phyloP scores from a whole-genome alignment of 2,888 invertebrate species.

The Athrips mouffetella region DNA sequence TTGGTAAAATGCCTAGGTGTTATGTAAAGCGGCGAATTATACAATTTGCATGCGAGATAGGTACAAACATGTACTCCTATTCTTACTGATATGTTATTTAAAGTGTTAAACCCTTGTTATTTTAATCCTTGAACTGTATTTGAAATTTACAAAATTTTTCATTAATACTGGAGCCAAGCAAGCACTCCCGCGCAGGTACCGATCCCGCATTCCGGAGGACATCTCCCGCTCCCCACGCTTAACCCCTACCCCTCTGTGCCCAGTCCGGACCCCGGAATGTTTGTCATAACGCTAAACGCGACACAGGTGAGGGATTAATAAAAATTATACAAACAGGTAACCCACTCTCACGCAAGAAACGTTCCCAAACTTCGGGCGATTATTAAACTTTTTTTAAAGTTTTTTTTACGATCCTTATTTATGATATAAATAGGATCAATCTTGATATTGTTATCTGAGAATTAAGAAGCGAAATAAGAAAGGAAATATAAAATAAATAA shows the following conservation, averaged over 20 bases:
- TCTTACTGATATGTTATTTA: too few species aligned
- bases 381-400: neutral
- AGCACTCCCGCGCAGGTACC: slow-evolving; percentile 56
- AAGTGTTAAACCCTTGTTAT: too few species aligned
- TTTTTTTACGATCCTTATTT: neutral
- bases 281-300: slow-evolving; percentile 60
- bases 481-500: too few species aligned
- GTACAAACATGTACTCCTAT: too few species aligned
- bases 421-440: neutral
- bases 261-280: slow-evolving; percentile 48
- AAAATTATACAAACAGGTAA: slow-evolving; percentile 44
- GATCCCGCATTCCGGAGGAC: slow-evolving; percentile 65
- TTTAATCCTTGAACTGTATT: too few species aligned
- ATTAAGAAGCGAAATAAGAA: too few species aligned
- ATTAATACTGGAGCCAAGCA: neutral
- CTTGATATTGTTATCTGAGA: neutral
- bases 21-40: too few species aligned
- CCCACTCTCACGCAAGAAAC: slow-evolving; percentile 1
- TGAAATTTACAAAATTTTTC: too few species aligned
- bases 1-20: too few species aligned
- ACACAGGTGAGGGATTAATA: slow-evolving; percentile 45
- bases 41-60: neutral
- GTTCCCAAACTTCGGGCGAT: slow-evolving; percentile 6
- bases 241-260: slow-evolving; percentile 29
- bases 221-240: slow-evolving; percentile 31